Conservation (phyloP, 2,113 vertebrate species). For the Steatornis caripensis region DNA sequence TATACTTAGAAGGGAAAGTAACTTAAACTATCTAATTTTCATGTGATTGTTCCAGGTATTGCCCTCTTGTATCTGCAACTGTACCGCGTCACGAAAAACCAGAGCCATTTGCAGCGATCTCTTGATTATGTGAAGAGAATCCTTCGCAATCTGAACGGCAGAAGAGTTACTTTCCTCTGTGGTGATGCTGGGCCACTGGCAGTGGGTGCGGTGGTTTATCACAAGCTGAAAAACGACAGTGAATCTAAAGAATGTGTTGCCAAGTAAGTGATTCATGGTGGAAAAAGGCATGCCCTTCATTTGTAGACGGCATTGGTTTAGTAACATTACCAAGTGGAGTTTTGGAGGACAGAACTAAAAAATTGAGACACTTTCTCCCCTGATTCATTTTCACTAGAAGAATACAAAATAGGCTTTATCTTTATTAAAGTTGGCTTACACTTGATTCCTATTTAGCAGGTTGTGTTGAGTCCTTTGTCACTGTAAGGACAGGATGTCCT, state of each 20-base stretch:
- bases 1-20: not conserved
- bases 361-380: not conserved
- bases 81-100: constrained; percentile 78
- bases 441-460: not conserved
- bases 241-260: constrained; percentile 88
- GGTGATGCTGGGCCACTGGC: constrained; percentile 93
- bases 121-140: constrained; percentile 91
- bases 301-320: not conserved
- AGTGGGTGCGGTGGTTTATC: constrained; percentile 90
- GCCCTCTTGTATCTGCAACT: constrained; percentile 92
- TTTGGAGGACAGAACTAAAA: not conserved
- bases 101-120: constrained; percentile 85
- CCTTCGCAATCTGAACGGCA: constrained; percentile 88
- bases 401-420: not conserved
- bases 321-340: not conserved
- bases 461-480: not conserved
- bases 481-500: not conserved
- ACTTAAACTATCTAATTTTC: not conserved
- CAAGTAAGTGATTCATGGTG: constrained; percentile 73
- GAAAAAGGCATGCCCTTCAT: not conserved
- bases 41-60: constrained; percentile 75
- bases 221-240: constrained; percentile 80
- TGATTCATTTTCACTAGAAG: not conserved
- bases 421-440: not conserved
- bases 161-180: constrained; percentile 92